phyloP scores from a whole-genome alignment of 2,888 invertebrate species.

The Melanophora roralis region DNA sequence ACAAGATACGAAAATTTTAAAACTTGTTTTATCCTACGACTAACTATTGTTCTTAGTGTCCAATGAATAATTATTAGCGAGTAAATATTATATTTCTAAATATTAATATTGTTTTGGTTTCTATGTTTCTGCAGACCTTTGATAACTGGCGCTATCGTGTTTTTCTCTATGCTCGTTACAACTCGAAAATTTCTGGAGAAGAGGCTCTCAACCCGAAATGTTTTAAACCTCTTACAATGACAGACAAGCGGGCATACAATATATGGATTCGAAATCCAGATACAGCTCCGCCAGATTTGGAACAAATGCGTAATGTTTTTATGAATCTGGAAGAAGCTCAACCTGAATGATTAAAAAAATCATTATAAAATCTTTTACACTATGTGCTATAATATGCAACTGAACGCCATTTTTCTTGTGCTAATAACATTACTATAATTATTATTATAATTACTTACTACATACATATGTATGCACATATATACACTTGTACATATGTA shows the following conservation, averaged over 20 bases:
- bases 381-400: constrained; percentile 47
- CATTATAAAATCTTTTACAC: not conserved
- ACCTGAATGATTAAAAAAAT: constrained; percentile 64
- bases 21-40: no score
- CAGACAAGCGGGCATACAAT: constrained; percentile 73
- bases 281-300: constrained; percentile 73
- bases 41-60: no score
- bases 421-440: constrained; percentile 46
- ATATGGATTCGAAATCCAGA: constrained; percentile 74
- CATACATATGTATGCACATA: not conserved
- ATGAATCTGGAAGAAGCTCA: constrained; percentile 72
- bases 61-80: no score
- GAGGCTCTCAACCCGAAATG: constrained; percentile 72
- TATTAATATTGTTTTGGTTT: no score
- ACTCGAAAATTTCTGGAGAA: constrained; percentile 72
- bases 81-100: no score
- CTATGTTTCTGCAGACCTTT: constrained; percentile 67
- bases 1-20: no score
- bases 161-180: constrained; percentile 73
- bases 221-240: constrained; percentile 73
- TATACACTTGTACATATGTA: no score
- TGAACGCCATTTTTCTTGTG: constrained; percentile 57
- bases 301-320: constrained; percentile 75
- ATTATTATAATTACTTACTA: constrained; percentile 23
- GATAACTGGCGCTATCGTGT: constrained; percentile 75